These are phyloP conservation scores for Erpornis zantholeuca DNA, from an alignment of 2,113 vertebrate species.

Conservation along the genomic window DNA sequence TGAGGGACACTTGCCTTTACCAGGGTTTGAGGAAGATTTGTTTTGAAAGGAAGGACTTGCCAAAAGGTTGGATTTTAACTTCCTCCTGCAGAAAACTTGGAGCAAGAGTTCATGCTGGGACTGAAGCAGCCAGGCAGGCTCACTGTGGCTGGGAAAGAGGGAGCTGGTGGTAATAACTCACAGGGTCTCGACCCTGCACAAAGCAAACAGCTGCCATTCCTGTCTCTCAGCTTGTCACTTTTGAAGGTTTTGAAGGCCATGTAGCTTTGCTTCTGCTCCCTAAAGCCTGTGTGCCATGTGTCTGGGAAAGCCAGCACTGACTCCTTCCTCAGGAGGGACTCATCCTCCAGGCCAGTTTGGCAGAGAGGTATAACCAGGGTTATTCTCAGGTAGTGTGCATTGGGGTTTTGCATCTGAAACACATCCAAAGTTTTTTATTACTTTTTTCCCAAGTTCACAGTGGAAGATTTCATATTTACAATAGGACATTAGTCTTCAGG, in stretches of 20 bases:
- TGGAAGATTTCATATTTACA: not conserved
- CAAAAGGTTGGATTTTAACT: not conserved
- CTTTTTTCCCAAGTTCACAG: not conserved
- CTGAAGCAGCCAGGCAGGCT: not conserved
- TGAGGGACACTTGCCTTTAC: not conserved
- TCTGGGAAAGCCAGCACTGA: not conserved
- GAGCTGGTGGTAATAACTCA: not conserved
- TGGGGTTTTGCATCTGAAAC: not conserved
- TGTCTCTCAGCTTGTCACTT: not conserved
- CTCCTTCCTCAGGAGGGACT: not conserved
- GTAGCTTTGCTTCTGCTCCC: not conserved
- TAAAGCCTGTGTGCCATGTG: not conserved
- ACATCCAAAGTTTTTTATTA: not conserved
- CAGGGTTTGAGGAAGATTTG: not conserved
- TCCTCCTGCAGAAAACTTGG: not conserved
- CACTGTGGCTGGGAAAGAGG: not conserved
- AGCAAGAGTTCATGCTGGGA: not conserved
- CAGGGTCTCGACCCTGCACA: not conserved
- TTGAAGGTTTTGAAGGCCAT: not conserved
- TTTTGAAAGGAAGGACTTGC: not conserved
- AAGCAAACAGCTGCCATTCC: not conserved
- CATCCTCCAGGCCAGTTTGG: not conserved
- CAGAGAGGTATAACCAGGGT: not conserved
- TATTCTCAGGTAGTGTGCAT: not conserved
- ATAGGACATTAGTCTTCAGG: not conserved